These are phyloP conservation scores for Choloepus hoffmanni DNA, from an alignment of 2,113 vertebrate genomes.

Conservation along the genomic window DNA sequence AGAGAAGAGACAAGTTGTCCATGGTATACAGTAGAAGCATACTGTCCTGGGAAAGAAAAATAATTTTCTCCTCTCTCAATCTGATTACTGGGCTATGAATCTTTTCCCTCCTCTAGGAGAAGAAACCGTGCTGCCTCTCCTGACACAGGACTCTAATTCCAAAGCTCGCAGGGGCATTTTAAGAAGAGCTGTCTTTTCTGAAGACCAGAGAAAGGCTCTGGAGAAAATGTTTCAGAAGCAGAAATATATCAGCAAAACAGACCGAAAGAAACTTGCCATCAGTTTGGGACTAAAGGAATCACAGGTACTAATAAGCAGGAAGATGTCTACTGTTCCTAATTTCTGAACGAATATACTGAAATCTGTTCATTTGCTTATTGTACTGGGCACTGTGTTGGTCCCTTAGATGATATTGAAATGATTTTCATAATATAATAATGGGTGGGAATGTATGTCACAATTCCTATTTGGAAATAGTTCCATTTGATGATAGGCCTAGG, in stretches of 20 bases:
- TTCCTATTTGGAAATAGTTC: constrained; percentile 22
- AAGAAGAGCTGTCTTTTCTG: constrained; percentile 97
- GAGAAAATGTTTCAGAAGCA: constrained; percentile 97
- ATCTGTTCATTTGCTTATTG: not conserved
- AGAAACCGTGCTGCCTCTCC: constrained; percentile 88
- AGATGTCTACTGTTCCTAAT: not conserved
- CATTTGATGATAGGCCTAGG: not conserved
- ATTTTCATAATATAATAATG: not conserved
- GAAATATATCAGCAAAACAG: constrained; percentile 98
- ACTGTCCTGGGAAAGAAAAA: not conserved
- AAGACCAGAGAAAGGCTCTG: constrained; percentile 96
- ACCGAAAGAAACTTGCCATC: constrained; percentile 94
- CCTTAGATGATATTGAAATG: not conserved
- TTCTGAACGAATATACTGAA: not conserved
- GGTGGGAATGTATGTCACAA: not conserved
- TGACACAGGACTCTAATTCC: constrained; percentile 90
- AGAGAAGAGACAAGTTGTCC: not conserved
- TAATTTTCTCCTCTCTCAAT: not conserved
- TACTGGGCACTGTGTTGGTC: not conserved
- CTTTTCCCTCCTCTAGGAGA: constrained; percentile 86
- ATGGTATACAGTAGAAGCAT: not conserved
- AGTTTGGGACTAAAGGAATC: constrained; percentile 96
- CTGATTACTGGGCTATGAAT: constrained; percentile 17
- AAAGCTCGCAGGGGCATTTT: constrained; percentile 94
- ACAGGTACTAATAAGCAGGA: constrained; percentile 89